Percentiles rank a stretch among this genome's conserved stretches.
Evolutionary conservation across 2,888 invertebrate genomes (phyloP).

Genomic region (Melanophora roralis): DNA sequence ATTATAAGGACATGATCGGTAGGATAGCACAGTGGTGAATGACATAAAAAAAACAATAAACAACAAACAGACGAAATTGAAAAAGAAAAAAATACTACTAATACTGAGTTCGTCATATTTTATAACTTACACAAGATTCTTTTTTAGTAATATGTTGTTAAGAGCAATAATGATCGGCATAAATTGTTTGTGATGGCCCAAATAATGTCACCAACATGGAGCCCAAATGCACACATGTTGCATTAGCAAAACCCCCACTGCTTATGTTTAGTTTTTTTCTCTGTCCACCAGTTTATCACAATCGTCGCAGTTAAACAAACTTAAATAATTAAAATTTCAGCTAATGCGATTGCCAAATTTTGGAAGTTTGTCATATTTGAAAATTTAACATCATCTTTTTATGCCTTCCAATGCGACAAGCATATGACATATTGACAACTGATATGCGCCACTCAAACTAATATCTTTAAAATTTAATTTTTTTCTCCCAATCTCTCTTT

Average conservation of each 20-base stretch:
- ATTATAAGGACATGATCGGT: constrained; percentile 39
- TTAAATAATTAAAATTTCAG: constrained; percentile 76
- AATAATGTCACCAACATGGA: constrained; percentile 59
- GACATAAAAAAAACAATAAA: constrained; percentile 44
- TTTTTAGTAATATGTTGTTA: constrained; percentile 35
- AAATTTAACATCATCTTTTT: constrained; percentile 55
- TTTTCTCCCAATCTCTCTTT: no score
- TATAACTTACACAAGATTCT: constrained; percentile 59
- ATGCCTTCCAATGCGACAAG: constrained; percentile 69
- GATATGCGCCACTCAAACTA: constrained; percentile 64
- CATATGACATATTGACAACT: constrained; percentile 76
- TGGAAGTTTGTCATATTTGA: constrained; percentile 53
- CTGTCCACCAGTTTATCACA: not conserved
- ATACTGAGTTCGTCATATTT: constrained; percentile 61
- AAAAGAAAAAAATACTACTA: constrained; percentile 29
- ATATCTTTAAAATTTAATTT: no score
- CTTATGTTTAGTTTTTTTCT: not conserved
- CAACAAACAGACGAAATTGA: constrained; percentile 22
- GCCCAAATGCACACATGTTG: constrained; percentile 43
- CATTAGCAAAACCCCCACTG: constrained; percentile 19
- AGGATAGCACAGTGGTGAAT: constrained; percentile 1
- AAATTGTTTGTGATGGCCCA: constrained; percentile 17
- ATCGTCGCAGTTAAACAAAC: constrained; percentile 33
- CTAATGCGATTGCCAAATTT: constrained; percentile 70
- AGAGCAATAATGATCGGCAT: constrained; percentile 30